Percentiles rank a stretch among this genome's conserved stretches.
These are phyloP conservation scores for Gonocerus acuteangulatus DNA, from an alignment of 2,888 invertebrate genomes.

Conservation along the genomic window DNA sequence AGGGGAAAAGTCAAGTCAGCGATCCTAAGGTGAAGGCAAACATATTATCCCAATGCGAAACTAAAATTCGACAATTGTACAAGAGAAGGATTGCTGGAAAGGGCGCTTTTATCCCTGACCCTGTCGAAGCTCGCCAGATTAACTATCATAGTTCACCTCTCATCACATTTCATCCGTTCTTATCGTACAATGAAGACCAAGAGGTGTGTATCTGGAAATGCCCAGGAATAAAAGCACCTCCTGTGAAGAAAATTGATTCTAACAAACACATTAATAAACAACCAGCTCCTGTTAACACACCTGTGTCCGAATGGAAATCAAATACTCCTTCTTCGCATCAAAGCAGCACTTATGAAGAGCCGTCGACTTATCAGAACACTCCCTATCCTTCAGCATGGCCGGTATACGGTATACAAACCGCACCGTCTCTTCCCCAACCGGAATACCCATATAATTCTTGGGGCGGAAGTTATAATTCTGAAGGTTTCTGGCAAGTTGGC, in stretches of 20 bases:
- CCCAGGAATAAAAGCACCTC: constrained; percentile 21
- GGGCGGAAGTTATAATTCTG: too few relatives aligned
- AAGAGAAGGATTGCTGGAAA: constrained; percentile 26
- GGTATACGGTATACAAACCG: too few relatives aligned
- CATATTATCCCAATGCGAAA: constrained; percentile 29
- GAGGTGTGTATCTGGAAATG: constrained; percentile 19
- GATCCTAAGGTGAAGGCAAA: constrained; percentile 34
- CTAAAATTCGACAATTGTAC: constrained; percentile 31
- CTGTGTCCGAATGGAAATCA: too few relatives aligned
- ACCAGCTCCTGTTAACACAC: too few relatives aligned
- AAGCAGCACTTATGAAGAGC: too few relatives aligned
- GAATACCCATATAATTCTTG: too few relatives aligned
- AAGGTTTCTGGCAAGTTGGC: too few relatives aligned
- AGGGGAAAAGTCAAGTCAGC: constrained; percentile 27
- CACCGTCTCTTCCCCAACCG: too few relatives aligned
- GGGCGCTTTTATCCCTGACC: constrained; percentile 29
- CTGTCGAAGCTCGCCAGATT: not conserved
- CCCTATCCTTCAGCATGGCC: too few relatives aligned
- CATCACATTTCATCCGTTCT: constrained; percentile 17
- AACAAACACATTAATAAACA: not conserved
- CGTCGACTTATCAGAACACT: too few relatives aligned
- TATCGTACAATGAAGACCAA: constrained; percentile 22
- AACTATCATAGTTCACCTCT: constrained; percentile 4
- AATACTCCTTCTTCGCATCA: too few relatives aligned
- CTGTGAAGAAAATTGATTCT: not conserved